Conservation (phyloP, 2,113 vertebrate genomes). For the Hemiprocne comata region DNA sequence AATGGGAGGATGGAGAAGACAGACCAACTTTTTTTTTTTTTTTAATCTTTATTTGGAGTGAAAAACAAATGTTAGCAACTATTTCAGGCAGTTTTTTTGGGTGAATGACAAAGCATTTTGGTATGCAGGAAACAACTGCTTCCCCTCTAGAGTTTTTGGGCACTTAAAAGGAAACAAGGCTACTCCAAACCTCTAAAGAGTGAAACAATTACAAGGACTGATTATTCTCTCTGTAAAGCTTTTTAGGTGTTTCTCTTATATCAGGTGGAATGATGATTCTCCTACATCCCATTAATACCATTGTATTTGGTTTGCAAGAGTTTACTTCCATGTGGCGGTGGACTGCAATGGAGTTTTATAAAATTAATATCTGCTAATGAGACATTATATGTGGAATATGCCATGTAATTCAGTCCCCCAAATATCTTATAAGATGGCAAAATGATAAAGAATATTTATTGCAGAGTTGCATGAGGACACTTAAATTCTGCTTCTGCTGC, state of each 20-base stretch:
- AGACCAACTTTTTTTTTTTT: not conserved
- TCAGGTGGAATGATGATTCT: not conserved
- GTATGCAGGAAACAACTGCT: slow-evolving; percentile 76
- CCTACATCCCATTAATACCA: not conserved
- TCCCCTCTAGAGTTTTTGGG: slow-evolving; percentile 66
- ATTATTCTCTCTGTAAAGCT: slow-evolving; percentile 28
- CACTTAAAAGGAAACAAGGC: slow-evolving; percentile 48
- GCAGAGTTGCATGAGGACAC: not conserved
- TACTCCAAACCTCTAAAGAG: slow-evolving; percentile 56
- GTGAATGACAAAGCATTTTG: slow-evolving; percentile 71
- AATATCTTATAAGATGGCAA: not conserved
- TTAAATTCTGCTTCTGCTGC: not conserved
- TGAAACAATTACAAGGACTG: slow-evolving; percentile 63
- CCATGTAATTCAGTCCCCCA: not conserved
- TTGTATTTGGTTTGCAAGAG: not conserved
- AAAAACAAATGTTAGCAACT: not conserved
- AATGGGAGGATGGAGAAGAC: not conserved
- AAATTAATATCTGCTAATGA: not conserved
- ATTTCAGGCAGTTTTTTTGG: slow-evolving; percentile 32
- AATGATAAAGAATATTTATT: not conserved
- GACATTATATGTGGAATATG: not conserved
- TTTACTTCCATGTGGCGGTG: not conserved
- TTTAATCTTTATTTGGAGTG: not conserved
- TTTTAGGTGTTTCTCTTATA: slow-evolving; percentile 33
- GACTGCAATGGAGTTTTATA: not conserved